phyloP scores from a whole-genome alignment of 2,113 vertebrate species.

The Menura novaehollandiae region DNA sequence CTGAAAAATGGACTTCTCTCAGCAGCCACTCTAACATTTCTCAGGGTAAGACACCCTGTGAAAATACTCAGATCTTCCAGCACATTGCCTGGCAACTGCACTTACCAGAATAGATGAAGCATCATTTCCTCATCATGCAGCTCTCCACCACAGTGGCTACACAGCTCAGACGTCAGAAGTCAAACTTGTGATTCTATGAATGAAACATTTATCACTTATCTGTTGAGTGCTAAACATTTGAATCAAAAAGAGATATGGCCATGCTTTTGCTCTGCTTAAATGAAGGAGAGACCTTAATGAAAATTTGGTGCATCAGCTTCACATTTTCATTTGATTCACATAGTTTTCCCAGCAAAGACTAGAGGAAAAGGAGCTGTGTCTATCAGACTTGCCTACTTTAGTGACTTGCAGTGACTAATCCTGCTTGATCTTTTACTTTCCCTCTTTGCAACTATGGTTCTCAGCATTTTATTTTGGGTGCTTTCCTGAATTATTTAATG shows the following conservation, averaged over 20 bases:
- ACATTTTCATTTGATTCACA: background rate
- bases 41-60: background rate
- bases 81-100: background rate
- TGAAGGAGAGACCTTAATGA: background rate
- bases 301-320: background rate
- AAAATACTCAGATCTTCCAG: background rate
- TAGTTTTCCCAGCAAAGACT: background rate
- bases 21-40: background rate
- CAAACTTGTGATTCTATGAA: background rate
- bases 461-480: background rate
- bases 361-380: background rate
- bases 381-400: background rate
- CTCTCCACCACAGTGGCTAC: background rate
- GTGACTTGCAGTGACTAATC: background rate
- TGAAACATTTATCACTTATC: background rate
- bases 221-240: background rate
- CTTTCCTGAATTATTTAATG: background rate
- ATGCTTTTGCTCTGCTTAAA: background rate
- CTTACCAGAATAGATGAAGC: background rate
- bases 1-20: background rate
- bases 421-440: background rate
- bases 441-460: background rate
- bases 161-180: background rate
- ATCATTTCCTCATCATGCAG: background rate
- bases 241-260: background rate